Base-by-base conservation (phyloP, 2,888 invertebrate species). In the Rhamphomyia laevipes region DNA sequence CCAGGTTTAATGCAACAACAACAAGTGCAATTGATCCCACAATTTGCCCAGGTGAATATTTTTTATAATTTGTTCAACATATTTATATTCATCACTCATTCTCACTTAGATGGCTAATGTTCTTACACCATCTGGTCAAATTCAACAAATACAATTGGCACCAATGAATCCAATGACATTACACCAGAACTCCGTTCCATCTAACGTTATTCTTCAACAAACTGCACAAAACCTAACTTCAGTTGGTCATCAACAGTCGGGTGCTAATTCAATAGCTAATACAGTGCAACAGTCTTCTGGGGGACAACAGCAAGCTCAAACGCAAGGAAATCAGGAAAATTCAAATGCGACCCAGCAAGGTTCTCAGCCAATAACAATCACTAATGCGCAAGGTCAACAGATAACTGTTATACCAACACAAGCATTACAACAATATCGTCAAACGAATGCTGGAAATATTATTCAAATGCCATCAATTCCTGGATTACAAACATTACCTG, bases 81-180 rank as follows among this genome's bases (percentile, higher is more conserved):
- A 15, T 40, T 37, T 40, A 11, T 45, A 13, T 43, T 30, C 5
- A 21, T 13, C 17, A n/a, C 9, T 31, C 12, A 3, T 12, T 15
- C n/a, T n/a, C n/a, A 18, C 81, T 55, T 82, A 84, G 67, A 73
- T 86, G 49, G 86, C 89, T 0, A 89, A 87, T 64, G 84, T 89
- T 31, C 77, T 91, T n/a, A 88, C 90, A 5, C 90, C 90, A 0
- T 84, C 81, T 46, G 91, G 91, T 0, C 91, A 90, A 63, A 83
- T 91, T 49, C 92, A 92, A 59, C 89, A 91, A 64, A 86, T 93
- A 35, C 91, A 92, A 68, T 79, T 91, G 52, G 80, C 86, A 0
- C 83, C 82, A 3, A 68, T 84, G 13, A 73, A 75, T 41, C 63
- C 71, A 38, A 61, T 68, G 47, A 61, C 61, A 54, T 45, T 68